phyloP scores from a whole-genome alignment of 1,140 invertebrate genomes.

The Drosophila burlai region DNA sequence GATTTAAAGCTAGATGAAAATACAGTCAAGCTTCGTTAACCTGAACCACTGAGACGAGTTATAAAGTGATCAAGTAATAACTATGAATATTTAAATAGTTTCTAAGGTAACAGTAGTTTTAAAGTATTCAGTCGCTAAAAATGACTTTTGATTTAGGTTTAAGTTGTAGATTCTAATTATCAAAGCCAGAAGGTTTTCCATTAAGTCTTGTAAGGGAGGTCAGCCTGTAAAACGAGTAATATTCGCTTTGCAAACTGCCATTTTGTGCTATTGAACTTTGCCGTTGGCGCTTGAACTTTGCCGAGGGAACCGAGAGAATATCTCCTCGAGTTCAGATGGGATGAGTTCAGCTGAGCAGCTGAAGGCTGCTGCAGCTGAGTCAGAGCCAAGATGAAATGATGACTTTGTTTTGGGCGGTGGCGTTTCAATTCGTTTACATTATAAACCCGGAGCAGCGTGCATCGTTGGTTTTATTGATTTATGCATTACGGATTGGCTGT shows the following conservation, averaged over 20 bases:
- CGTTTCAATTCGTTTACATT: constrained; percentile 9
- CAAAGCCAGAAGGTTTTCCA: neutral
- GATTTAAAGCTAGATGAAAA: constrained; percentile 29
- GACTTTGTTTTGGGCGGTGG: constrained; percentile 39
- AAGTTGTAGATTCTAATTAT: too few species aligned
- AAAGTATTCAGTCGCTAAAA: too few species aligned
- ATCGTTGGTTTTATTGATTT: constrained; percentile 52
- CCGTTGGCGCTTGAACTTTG: constrained; percentile 62
- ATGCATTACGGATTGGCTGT: constrained; percentile 41
- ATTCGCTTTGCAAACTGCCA: constrained; percentile 46
- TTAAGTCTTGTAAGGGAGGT: neutral
- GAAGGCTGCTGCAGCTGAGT: constrained; percentile 28
- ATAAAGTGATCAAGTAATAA: neutral
- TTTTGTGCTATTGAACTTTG: constrained; percentile 74
- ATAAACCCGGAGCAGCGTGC: constrained; percentile 11
- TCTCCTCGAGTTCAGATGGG: constrained; percentile 10
- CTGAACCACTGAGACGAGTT: neutral
- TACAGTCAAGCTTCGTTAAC: constrained; percentile 27
- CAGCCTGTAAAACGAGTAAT: constrained; percentile 21
- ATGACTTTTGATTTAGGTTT: too few species aligned
- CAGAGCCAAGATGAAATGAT: constrained; percentile 34
- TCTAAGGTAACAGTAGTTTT: too few species aligned
- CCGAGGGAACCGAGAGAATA: constrained; percentile 17
- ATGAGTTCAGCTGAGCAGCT: constrained; percentile 5
- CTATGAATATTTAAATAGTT: too few species aligned